phyloP scores from a whole-genome alignment of 1,140 invertebrate genomes.

The Whitmania pigra region DNA sequence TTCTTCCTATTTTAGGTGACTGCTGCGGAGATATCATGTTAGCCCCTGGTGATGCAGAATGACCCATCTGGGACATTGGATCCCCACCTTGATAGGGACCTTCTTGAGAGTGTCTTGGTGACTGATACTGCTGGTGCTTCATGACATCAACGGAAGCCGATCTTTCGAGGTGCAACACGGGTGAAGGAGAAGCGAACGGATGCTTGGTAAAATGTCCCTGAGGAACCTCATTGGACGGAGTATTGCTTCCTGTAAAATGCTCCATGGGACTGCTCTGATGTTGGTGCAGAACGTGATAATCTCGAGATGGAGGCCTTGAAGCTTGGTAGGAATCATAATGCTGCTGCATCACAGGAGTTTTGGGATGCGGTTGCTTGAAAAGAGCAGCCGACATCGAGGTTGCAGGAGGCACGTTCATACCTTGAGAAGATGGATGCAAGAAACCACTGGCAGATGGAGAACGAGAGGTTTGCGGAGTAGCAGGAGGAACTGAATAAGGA shows the following conservation, averaged over 20 bases:
- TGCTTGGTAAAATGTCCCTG: slow-evolving; percentile 21
- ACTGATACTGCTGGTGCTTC: slow-evolving; percentile 6
- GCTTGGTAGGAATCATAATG: background rate
- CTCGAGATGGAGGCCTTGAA: background rate
- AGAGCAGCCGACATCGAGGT: background rate
- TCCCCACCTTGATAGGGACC: background rate
- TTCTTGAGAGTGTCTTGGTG: background rate
- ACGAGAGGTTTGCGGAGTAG: background rate
- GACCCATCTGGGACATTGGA: background rate
- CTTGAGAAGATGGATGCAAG: background rate
- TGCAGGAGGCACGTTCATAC: background rate
- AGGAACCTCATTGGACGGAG: slow-evolving; percentile 14
- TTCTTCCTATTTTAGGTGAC: background rate
- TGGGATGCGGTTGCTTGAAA: slow-evolving; percentile 17
- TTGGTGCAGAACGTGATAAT: slow-evolving; percentile 4
- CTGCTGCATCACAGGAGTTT: background rate
- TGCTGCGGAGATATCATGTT: slow-evolving; percentile 20
- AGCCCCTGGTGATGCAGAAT: slow-evolving; percentile 8
- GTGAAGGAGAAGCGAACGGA: slow-evolving; percentile 11
- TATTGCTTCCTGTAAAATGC: background rate
- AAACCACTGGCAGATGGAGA: background rate
- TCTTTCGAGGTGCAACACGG: background rate
- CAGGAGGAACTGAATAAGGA: slow-evolving; percentile 7
- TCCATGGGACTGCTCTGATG: slow-evolving; percentile 5
- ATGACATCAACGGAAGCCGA: background rate